Evolutionary conservation across 2,888 invertebrate genomes (phyloP).

Genomic region (Drosophila picticornis): DNA sequence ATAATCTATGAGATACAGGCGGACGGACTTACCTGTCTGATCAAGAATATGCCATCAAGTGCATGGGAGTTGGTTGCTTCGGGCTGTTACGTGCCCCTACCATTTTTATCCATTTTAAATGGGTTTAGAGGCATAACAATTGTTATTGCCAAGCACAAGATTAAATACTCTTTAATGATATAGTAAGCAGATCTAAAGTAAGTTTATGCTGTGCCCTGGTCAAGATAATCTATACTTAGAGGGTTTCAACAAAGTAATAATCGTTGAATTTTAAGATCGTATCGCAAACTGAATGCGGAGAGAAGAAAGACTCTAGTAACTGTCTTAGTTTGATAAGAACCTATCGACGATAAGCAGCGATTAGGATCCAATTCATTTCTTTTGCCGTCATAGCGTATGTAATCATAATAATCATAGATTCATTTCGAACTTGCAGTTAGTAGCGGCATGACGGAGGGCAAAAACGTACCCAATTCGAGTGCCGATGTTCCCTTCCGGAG

Average conservation of each 20-base stretch:
- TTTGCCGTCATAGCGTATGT: neutral
- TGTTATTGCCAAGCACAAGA: no score
- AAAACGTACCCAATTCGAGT: slow-evolving; percentile 71
- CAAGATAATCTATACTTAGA: neutral
- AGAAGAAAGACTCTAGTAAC: slow-evolving; percentile 4
- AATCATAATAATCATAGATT: neutral
- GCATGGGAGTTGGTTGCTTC: no score
- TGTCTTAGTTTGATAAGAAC: slow-evolving; percentile 16
- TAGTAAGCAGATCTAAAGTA: no score
- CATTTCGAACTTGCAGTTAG: neutral
- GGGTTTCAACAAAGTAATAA: neutral
- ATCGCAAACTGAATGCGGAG: neutral
- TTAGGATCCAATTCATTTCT: slow-evolving; percentile 19
- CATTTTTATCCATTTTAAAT: no score
- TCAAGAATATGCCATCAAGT: no score
- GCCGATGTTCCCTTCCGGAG: slow-evolving; percentile 79
- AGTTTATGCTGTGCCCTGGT: neutral
- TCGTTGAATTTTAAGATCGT: neutral
- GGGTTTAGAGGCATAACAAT: no score
- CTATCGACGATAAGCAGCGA: slow-evolving; percentile 14
- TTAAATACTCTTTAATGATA: no score
- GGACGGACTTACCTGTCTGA: no score
- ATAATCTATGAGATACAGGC: no score
- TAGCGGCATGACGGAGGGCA: slow-evolving; percentile 74
- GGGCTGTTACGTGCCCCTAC: no score